Percentiles rank a stretch among this genome's conserved stretches.
Evolutionary conservation across 2,888 invertebrate species (phyloP).

Genomic region (Ashinkailepas kermadecensis): DNA sequence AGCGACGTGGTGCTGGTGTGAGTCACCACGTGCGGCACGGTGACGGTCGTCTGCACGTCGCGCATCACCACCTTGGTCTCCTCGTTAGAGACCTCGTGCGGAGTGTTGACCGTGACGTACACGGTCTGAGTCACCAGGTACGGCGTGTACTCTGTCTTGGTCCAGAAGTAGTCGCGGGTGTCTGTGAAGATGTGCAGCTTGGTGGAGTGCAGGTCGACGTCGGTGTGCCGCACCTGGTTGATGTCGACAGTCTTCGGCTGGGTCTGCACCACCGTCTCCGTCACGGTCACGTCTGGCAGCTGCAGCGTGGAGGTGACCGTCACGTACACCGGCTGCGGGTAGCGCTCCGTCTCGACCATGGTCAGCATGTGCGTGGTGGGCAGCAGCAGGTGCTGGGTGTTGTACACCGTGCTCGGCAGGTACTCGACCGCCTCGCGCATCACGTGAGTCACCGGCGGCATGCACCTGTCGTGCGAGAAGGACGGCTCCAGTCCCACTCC

Average conservation of each 20-base stretch:
- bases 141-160: neutral
- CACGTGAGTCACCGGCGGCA: neutral
- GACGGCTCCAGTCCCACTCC: neutral
- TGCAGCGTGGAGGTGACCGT: neutral
- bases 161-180: neutral
- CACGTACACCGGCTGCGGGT: neutral
- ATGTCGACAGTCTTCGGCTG: neutral
- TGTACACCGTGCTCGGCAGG: conserved; percentile 6
- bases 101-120: neutral
- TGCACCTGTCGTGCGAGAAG: conserved; percentile 3
- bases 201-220: neutral
- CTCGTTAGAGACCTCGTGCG: neutral
- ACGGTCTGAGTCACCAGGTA: neutral
- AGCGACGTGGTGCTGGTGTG: neutral
- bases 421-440: neutral
- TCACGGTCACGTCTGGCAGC: neutral
- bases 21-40: neutral
- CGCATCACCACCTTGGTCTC: neutral
- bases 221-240: neutral
- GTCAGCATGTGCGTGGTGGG: conserved; percentile 11
- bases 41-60: neutral
- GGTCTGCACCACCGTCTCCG: neutral
- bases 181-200: conserved; percentile 5
- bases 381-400: conserved; percentile 1
- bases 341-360: neutral